A percentile compares a stretch with the other conserved stretches of the same genome.
These are phyloP conservation scores for Drosophila leonis DNA, from an alignment of 2,888 invertebrate species.

Conservation along the genomic window DNA sequence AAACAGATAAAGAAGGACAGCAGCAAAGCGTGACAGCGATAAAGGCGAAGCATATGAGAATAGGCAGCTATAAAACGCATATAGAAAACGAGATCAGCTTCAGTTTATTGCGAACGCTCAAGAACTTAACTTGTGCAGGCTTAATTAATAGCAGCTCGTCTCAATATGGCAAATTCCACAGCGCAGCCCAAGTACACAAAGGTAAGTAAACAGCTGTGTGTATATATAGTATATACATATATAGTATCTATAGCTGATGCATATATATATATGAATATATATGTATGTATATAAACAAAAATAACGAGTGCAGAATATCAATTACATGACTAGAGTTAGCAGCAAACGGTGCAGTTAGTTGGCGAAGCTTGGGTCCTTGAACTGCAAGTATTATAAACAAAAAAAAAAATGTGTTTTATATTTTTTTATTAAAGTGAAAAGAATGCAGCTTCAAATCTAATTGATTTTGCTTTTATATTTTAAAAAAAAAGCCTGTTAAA, in stretches of 20 bases:
- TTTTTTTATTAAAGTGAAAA: slow-evolving; percentile 1
- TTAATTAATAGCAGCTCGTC: neutral
- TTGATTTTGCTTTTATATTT: neutral
- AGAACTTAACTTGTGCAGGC: slow-evolving; percentile 19
- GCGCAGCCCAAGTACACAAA: slow-evolving; percentile 70
- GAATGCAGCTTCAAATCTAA: neutral
- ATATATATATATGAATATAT: neutral
- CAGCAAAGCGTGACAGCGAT: slow-evolving; percentile 34
- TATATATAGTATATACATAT: neutral
- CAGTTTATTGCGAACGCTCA: slow-evolving; percentile 50
- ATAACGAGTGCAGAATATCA: slow-evolving; percentile 4
- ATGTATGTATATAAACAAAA: neutral
- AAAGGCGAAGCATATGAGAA: slow-evolving; percentile 32
- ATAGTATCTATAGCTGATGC: neutral
- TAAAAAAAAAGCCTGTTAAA: slow-evolving; percentile 2
- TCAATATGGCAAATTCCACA: slow-evolving; percentile 68
- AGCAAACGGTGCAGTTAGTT: slow-evolving; percentile 6
- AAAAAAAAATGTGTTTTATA: neutral
- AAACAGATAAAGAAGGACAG: slow-evolving; percentile 33
- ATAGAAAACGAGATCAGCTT: slow-evolving; percentile 36
- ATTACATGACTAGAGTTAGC: slow-evolving; percentile 2
- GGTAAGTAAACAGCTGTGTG: slow-evolving; percentile 49
- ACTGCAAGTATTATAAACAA: slow-evolving; percentile 1
- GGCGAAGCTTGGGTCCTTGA: slow-evolving; percentile 5
- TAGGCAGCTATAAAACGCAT: slow-evolving; percentile 59